Conservation (phyloP, 2,113 vertebrate species). For the Syrrhaptes paradoxus region DNA sequence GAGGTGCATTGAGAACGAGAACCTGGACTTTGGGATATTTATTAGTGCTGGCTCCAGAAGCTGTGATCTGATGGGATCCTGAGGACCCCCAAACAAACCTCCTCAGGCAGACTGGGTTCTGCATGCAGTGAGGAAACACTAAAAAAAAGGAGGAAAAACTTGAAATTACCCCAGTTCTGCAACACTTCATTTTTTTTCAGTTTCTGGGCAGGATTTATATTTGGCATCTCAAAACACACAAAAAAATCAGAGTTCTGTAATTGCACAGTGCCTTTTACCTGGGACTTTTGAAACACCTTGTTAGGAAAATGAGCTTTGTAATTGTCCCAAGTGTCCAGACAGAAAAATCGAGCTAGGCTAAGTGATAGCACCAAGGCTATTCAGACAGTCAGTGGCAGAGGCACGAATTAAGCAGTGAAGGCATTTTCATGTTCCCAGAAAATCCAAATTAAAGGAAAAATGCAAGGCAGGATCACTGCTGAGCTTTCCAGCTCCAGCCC, state of each 20-base stretch:
- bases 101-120: neutral
- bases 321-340: neutral
- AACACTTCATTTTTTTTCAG: slow-evolving; percentile 52
- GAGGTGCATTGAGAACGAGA: fast-evolving
- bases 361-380: neutral
- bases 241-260: neutral
- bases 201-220: neutral
- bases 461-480: neutral
- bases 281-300: neutral
- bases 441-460: neutral
- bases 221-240: slow-evolving; percentile 32
- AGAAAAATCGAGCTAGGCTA: neutral
- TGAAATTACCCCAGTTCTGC: neutral
- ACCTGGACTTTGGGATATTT: neutral
- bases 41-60: neutral
- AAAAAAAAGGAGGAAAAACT: neutral
- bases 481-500: neutral
- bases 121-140: neutral
- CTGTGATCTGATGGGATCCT: neutral
- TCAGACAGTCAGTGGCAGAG: neutral
- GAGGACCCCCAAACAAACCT: neutral
- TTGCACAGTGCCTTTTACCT: neutral
- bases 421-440: neutral
- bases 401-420: neutral
- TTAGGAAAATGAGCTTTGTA: neutral